Evolutionary conservation across 2,113 vertebrate species (phyloP).

Genomic region (Ancistrus triradiatus): DNA sequence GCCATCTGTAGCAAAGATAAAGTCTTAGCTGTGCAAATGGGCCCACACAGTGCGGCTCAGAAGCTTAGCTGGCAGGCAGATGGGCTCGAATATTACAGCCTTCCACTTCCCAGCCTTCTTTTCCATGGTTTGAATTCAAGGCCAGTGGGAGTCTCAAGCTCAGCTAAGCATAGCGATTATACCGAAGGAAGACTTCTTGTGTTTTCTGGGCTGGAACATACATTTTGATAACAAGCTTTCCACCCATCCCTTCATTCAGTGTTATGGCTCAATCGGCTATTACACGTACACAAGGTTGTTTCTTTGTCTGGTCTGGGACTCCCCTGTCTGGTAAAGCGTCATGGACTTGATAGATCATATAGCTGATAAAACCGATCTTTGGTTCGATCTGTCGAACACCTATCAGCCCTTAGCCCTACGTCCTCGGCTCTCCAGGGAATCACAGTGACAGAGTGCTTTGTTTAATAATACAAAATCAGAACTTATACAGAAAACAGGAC

Average conservation of each 20-base stretch:
- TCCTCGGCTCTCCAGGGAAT: too few species aligned
- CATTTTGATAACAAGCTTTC: constrained; percentile 2
- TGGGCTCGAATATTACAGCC: constrained; percentile 28
- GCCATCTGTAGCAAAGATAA: neutral
- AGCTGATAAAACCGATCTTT: too few species aligned
- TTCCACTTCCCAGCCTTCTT: neutral
- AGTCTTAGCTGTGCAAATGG: neutral
- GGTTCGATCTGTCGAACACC: too few species aligned
- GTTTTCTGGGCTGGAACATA: neutral
- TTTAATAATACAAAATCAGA: too few species aligned
- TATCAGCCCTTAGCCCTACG: too few species aligned
- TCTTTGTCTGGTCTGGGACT: too few species aligned
- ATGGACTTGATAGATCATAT: too few species aligned
- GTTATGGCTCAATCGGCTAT: too few species aligned
- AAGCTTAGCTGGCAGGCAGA: constrained; percentile 27
- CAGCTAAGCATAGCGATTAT: neutral
- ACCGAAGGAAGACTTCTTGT: neutral
- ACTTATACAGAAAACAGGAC: too few species aligned
- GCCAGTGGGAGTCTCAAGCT: neutral
- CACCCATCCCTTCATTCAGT: too few species aligned
- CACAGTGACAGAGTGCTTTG: too few species aligned
- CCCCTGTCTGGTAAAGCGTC: too few species aligned
- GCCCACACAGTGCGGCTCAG: neutral
- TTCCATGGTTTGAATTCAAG: neutral
- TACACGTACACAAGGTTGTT: neutral